A percentile compares a stretch with the other conserved stretches of the same genome.
Evolutionary conservation across 2,797 vertebrate species (phyloP).

Genomic region (Peromyscus attwateri): DNA sequence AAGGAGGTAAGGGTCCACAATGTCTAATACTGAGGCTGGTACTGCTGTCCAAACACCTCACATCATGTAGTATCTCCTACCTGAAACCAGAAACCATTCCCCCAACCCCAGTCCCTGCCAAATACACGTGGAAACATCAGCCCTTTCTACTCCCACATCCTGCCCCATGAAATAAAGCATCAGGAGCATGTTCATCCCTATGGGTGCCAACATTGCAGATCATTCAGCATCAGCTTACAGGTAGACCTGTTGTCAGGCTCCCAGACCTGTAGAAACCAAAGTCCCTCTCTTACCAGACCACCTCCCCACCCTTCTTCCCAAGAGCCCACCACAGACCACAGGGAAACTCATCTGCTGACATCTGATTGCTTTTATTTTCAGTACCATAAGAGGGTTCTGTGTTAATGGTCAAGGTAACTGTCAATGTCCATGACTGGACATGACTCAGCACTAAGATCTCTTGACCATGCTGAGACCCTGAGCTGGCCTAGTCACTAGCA

Average conservation of each 20-base stretch:
- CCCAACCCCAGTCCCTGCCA: background rate
- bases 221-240: background rate
- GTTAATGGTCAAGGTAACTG: background rate
- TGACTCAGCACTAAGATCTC: background rate
- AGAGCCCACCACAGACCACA: background rate
- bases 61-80: too few relatives aligned
- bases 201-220: background rate
- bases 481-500: background rate
- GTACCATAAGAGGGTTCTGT: background rate
- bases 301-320: background rate
- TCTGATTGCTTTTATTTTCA: background rate
- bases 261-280: background rate
- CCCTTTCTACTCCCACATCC: background rate
- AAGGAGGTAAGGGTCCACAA: too few relatives aligned
- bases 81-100: background rate
- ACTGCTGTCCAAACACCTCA: background rate
- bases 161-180: background rate
- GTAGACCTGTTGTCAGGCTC: background rate
- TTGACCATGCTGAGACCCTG: background rate
- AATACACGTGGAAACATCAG: background rate
- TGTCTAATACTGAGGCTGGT: background rate
- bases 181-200: background rate
- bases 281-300: background rate
- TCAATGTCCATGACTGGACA: background rate
- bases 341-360: background rate